Evolutionary conservation across 2,888 invertebrate genomes (phyloP), one percentile per base, ranked within the genome.

Genomic region (Agrotis clavis): DNA sequence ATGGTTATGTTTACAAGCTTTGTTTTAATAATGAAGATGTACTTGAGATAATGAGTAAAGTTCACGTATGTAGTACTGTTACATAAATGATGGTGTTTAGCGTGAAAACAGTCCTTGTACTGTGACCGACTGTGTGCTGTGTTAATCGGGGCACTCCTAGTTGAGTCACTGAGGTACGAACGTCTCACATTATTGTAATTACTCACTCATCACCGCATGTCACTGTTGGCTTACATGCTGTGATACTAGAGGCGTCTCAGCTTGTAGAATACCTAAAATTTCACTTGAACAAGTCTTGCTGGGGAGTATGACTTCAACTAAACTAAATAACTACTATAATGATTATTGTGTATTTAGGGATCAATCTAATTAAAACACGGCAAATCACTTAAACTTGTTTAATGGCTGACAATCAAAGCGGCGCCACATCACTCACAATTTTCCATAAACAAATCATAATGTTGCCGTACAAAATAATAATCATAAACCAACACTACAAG

Each of bases 131-230:
- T 41, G 54, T 79, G 45, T 70, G 53, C 30, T 59, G 30, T 53
- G 57, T 53, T 69, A 82, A 74, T 63, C 68, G 72, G 70, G 71
- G 25, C 71, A 74, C 71, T 66, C 62, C 71, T 72, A 67, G 74
- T 70, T 70, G 61, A 80, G 67, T 77, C 77, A 77, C 54, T 68
- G 30, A 25, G 45, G 54, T 50, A 51, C 47, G 50, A 13, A 41
- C 72, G 61, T 66, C 75, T 72, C 21, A 53, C 71, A 84, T 81
- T 74, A 82, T 76, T 64, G 67, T 83, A 74, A 84, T 84, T 78
- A 84, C 76, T 73, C 72, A 75, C 64, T 70, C 54, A 79, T 82
- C 82, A 82, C 67, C 61, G 35, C 62, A 70, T 69, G 77, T 74
- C 83, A 74, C 41, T 47, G 48, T 41, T 54, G 50, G 73, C 73